phyloP scores from a whole-genome alignment of 1,140 invertebrate genomes.

The Cyphomyrmex costatus region DNA sequence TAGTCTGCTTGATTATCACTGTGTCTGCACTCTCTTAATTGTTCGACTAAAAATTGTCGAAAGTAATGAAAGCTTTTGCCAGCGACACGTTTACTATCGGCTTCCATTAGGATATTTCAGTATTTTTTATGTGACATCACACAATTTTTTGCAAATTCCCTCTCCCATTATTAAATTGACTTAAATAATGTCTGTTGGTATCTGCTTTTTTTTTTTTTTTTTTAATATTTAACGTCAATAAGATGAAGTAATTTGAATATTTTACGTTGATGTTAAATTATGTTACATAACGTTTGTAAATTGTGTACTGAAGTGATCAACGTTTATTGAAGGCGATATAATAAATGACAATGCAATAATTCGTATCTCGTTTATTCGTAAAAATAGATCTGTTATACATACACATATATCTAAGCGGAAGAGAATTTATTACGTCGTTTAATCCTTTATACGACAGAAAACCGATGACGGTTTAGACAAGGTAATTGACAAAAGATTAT shows the following conservation, averaged over 20 bases:
- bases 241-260: background rate
- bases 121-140: background rate
- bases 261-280: constrained; percentile 10
- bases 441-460: background rate
- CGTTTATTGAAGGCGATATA: background rate
- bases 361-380: constrained; percentile 8
- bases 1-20: background rate
- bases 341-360: constrained; percentile 5
- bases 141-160: background rate
- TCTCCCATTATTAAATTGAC: background rate
- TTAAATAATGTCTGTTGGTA: background rate
- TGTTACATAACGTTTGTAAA: background rate
- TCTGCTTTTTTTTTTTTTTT: no score
- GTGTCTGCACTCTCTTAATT: background rate
- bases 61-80: background rate
- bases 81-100: background rate
- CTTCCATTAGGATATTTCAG: background rate
- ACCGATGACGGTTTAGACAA: background rate
- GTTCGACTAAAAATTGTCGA: constrained; percentile 13
- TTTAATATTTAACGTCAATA: no score
- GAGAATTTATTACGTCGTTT: background rate
- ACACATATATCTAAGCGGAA: background rate
- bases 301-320: background rate
- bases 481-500: constrained; percentile 30
- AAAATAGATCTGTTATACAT: constrained; percentile 9